A percentile compares a stretch with the other conserved stretches of the same genome.
These are phyloP conservation scores for Falco biarmicus DNA, from an alignment of 2,797 vertebrate genomes.

Conservation along the genomic window DNA sequence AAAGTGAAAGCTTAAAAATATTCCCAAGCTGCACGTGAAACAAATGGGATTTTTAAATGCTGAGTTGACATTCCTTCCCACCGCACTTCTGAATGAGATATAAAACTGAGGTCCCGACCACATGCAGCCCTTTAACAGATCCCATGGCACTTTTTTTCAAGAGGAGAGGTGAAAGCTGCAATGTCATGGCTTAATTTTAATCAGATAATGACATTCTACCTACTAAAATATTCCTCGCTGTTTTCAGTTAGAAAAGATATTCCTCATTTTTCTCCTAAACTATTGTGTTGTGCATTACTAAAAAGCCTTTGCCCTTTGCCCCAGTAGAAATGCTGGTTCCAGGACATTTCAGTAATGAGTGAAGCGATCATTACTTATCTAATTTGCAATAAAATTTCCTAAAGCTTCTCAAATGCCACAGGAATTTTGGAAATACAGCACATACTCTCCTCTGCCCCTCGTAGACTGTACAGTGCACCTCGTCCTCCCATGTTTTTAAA, in stretches of 20 bases:
- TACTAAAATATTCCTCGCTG: background rate
- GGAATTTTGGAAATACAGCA: background rate
- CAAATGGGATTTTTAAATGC: conserved; percentile 3
- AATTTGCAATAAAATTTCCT: background rate
- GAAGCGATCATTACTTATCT: background rate
- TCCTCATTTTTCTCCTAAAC: background rate
- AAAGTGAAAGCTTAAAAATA: background rate
- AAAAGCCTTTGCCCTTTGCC: background rate
- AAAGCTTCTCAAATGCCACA: background rate
- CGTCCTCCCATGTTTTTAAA: background rate
- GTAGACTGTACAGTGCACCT: background rate
- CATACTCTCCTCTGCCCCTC: background rate
- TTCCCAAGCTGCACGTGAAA: background rate
- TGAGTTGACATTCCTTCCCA: background rate
- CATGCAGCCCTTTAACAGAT: background rate
- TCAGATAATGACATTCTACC: background rate
- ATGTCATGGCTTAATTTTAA: conserved; percentile 9
- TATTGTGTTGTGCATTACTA: background rate
- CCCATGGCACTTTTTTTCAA: background rate
- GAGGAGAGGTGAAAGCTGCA: background rate
- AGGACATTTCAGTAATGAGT: background rate
- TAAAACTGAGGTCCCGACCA: background rate
- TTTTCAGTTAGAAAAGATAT: background rate
- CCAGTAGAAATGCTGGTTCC: background rate
- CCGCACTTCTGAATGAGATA: background rate